These are phyloP conservation scores for Folsomia manolachei DNA, from an alignment of 2,888 invertebrate species.

Conservation along the genomic window DNA sequence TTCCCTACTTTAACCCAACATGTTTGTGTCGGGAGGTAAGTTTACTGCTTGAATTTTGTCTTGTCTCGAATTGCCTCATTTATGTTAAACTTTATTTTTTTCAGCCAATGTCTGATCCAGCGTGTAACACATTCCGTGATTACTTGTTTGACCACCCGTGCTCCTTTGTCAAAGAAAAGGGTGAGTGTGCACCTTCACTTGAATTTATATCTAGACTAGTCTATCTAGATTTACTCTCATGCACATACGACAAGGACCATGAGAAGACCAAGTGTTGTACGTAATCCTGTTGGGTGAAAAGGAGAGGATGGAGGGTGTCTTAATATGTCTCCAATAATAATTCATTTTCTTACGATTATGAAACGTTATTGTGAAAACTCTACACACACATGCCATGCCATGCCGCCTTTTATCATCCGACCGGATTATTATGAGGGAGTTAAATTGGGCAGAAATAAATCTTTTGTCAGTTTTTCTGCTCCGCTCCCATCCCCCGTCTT, in stretches of 20 bases:
- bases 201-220: too few species aligned
- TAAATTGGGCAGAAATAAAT: constrained; percentile 50
- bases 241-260: too few species aligned
- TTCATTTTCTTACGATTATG: constrained; percentile 19
- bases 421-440: constrained; percentile 50
- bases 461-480: constrained; percentile 48
- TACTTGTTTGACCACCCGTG: constrained; percentile 92
- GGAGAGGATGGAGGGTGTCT: too few species aligned
- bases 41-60: too few species aligned
- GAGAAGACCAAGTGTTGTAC: too few species aligned
- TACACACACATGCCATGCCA: not conserved
- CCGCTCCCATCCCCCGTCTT: constrained; percentile 12
- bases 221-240: too few species aligned
- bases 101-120: constrained; percentile 67
- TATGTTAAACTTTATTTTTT: not conserved
- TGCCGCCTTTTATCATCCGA: constrained; percentile 49
- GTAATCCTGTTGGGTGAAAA: too few species aligned
- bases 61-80: too few species aligned
- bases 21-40: constrained; percentile 76
- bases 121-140: constrained; percentile 88
- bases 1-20: constrained; percentile 89
- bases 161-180: constrained; percentile 84
- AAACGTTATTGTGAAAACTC: constrained; percentile 10
- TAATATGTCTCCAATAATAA: constrained; percentile 19
- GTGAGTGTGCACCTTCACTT: too few species aligned